Base-by-base conservation (phyloP, 2,113 vertebrate genomes). In the Amphiprion ocellaris region DNA sequence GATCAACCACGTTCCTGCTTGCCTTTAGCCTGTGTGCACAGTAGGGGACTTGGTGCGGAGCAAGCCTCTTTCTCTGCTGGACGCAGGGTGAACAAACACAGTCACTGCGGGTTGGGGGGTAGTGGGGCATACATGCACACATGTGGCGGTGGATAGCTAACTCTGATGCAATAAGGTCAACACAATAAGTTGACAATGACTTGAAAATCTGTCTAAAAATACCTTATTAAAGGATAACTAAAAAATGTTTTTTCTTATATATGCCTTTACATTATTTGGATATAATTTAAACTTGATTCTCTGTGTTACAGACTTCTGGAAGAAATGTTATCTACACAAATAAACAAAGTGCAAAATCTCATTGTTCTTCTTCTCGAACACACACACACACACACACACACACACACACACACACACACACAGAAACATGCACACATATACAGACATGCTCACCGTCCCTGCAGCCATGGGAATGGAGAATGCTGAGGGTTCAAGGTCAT, bases 401-500 rank as follows among this genome's bases (percentile, higher is more conserved):
- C 62, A 76, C 66, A 69, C 64, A 73, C 70, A 68, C 59, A 66
- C 55, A 49, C 26, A 63, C 39, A 83, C 56, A 78, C 74, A 47
- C 50, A 53, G 4, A 82, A 58, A 78, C 65, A 74, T 33, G 26
- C 75, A 76, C 59, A 87, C 59, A 86, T 75, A 65, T 62, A 86
- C 74, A 90, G 67, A 81, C 76, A 66, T 76, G 44, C 84, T 85
- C 61, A 80, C 80, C 79, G 73, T 90, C 90, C 90, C 85, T 87
- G 90, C 90, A 91, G 85, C 81, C 82, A 92, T 90, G 90, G 87
- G 88, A 89, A 90, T 88, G 90, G 87, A 92, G 86, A 90, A 90
- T 77, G 78, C 82, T 69, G 87, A 90, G 90, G 33, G 89, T 93
- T 93, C 90, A 93, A 93, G 92, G 92, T 93, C 92, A 93, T 89